These are phyloP conservation scores for Limnothrissa miodon DNA, from an alignment of 2,113 vertebrate species.

Conservation along the genomic window DNA sequence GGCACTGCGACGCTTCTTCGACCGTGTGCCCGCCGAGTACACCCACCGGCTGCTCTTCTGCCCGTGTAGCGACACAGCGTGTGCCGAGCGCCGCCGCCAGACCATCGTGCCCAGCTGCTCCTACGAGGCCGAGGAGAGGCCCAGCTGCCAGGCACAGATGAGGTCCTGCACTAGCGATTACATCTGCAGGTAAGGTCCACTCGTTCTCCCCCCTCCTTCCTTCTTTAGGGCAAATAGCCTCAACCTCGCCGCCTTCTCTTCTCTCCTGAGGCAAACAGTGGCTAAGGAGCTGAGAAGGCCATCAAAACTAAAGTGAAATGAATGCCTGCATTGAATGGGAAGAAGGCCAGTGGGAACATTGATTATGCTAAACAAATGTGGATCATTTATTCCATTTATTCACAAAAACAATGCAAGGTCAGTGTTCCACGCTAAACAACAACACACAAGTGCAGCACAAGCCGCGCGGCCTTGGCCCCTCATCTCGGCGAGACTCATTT, in stretches of 20 bases:
- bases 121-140: slow-evolving; percentile 76
- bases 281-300: background rate
- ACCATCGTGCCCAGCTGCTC: slow-evolving; percentile 92
- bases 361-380: slow-evolving; percentile 20
- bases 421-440: background rate
- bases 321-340: background rate
- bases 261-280: background rate
- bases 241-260: background rate
- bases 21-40: slow-evolving; percentile 81
- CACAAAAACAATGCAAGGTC: slow-evolving; percentile 9
- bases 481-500: background rate
- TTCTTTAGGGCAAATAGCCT: background rate
- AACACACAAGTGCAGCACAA: background rate
- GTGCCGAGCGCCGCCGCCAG: slow-evolving; percentile 87
- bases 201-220: background rate
- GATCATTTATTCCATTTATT: slow-evolving; percentile 32
- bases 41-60: slow-evolving; percentile 92
- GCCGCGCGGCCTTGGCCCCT: background rate
- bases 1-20: slow-evolving; percentile 89
- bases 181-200: slow-evolving; percentile 85
- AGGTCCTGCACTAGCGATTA: slow-evolving; percentile 79
- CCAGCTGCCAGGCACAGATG: slow-evolving; percentile 86
- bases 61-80: slow-evolving; percentile 83
- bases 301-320: background rate
- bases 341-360: background rate